These are phyloP conservation scores for Galbula dea DNA, from an alignment of 2,113 vertebrate genomes.

Conservation along the genomic window DNA sequence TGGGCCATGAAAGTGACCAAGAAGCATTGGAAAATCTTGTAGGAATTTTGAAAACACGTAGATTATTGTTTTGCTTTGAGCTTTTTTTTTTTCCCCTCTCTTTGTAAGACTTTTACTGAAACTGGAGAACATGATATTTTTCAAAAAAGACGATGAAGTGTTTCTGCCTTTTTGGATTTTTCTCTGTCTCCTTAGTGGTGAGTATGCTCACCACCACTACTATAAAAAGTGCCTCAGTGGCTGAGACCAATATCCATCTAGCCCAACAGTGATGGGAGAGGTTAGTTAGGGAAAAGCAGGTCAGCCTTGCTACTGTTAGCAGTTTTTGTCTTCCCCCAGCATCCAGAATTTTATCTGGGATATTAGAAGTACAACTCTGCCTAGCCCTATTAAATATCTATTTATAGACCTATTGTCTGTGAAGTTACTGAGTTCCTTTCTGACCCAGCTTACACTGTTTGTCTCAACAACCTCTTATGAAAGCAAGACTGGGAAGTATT, in stretches of 20 bases:
- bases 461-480: neutral
- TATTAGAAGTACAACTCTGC: neutral
- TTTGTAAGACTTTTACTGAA: neutral
- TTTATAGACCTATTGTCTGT: neutral
- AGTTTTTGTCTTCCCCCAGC: neutral
- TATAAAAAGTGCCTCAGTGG: neutral
- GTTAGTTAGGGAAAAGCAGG: neutral
- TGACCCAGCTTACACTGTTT: neutral
- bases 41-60: neutral
- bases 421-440: neutral
- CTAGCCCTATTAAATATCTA: neutral
- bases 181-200: neutral
- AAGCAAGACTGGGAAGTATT: neutral
- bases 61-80: neutral
- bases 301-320: neutral
- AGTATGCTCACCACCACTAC: neutral
- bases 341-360: neutral
- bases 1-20: neutral
- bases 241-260: neutral
- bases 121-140: neutral
- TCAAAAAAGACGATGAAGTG: neutral
- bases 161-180: neutral
- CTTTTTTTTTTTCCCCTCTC: fast-evolving
- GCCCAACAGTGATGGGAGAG: neutral
- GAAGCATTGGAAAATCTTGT: fast-evolving